Percentiles rank a stretch among this genome's conserved stretches.
phyloP scores from a whole-genome alignment of 2,888 invertebrate genomes.

The Phasia obesa region DNA sequence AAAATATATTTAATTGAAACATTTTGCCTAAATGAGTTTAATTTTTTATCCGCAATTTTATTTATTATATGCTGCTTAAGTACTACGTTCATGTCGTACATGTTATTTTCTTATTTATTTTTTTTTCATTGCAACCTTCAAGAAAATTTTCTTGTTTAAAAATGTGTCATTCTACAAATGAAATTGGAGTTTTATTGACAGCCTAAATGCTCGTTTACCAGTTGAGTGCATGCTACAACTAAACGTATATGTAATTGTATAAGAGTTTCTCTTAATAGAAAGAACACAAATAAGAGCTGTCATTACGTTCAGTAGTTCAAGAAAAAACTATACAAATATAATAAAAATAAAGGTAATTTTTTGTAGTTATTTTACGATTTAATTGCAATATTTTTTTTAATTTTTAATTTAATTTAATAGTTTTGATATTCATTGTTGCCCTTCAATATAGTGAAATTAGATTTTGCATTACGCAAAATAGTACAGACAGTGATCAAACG shows the following conservation, averaged over 20 bases:
- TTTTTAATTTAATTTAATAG: too few relatives aligned
- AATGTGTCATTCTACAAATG: slow-evolving; percentile 45
- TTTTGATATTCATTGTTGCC: too few relatives aligned
- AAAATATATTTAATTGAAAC: neutral
- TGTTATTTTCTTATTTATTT: slow-evolving; percentile 1
- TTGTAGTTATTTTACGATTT: too few relatives aligned
- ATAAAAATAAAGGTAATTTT: too few relatives aligned
- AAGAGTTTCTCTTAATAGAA: neutral
- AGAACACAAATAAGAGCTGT: too few relatives aligned
- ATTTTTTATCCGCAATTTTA: neutral
- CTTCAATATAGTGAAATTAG: too few relatives aligned
- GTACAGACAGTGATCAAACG: too few relatives aligned
- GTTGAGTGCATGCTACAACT: slow-evolving; percentile 39
- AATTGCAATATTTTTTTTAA: too few relatives aligned
- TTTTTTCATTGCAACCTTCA: slow-evolving; percentile 43
- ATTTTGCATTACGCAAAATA: too few relatives aligned
- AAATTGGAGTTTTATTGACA: slow-evolving; percentile 37
- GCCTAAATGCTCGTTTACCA: slow-evolving; percentile 51
- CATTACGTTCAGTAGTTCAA: too few relatives aligned
- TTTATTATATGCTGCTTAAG: neutral
- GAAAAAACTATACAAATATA: too few relatives aligned
- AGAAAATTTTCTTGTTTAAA: slow-evolving; percentile 29
- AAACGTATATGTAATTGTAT: neutral
- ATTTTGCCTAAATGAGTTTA: neutral
- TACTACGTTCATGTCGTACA: neutral